These are phyloP conservation scores for Amazona vittata DNA, from an alignment of 2,113 vertebrate genomes.

Conservation along the genomic window DNA sequence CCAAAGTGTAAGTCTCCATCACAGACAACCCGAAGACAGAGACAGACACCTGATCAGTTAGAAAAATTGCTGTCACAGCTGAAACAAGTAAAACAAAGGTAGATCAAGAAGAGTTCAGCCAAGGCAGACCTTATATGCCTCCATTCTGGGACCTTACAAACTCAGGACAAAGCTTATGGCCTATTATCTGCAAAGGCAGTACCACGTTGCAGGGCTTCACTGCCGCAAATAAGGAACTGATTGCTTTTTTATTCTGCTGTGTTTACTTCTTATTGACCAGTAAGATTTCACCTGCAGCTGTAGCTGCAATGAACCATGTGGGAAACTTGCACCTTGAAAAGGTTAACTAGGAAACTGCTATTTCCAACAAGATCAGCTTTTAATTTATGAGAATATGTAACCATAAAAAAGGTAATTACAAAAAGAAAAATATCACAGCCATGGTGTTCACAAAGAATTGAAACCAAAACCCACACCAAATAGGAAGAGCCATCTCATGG, in stretches of 20 bases:
- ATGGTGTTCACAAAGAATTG: accelerated
- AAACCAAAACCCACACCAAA: background rate
- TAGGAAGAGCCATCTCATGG: background rate
- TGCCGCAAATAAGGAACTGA: background rate
- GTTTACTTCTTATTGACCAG: background rate
- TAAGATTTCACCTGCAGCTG: background rate
- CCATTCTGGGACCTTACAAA: background rate
- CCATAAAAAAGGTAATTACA: background rate
- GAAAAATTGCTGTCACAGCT: background rate
- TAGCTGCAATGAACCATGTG: background rate
- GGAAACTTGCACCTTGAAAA: background rate
- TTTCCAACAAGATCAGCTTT: background rate
- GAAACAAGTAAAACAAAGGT: background rate
- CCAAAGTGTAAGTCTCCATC: background rate
- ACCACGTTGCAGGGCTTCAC: background rate
- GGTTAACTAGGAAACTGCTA: background rate
- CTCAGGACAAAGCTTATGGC: background rate
- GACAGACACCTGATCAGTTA: background rate
- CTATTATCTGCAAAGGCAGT: background rate
- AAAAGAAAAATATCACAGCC: background rate
- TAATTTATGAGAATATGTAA: background rate
- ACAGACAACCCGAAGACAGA: background rate
- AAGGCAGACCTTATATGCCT: background rate
- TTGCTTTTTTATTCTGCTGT: background rate
- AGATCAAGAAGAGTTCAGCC: background rate